Percentiles rank a stretch among this genome's conserved stretches.
phyloP scores from a whole-genome alignment of 2,888 invertebrate species.

The Xestia sexstrigata region DNA sequence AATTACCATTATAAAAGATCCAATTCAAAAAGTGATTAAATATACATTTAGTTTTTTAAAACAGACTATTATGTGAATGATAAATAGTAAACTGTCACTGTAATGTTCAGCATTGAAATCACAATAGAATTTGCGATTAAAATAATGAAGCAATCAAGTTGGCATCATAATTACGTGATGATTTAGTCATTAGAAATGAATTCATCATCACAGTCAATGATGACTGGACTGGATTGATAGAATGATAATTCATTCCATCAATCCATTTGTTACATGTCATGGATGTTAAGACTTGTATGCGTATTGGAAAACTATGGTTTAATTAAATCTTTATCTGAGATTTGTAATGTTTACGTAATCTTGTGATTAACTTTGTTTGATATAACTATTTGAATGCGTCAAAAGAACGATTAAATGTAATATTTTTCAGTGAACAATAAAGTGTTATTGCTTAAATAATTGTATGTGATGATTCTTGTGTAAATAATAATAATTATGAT shows the following conservation, averaged over 20 bases:
- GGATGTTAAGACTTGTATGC: slow-evolving; percentile 15
- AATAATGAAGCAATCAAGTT: slow-evolving; percentile 48
- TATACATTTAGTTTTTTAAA: slow-evolving; percentile 34
- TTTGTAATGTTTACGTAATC: slow-evolving; percentile 29
- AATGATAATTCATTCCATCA: slow-evolving; percentile 35
- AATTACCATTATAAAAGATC: slow-evolving; percentile 17
- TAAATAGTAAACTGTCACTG: slow-evolving; percentile 43
- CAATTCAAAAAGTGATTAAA: slow-evolving; percentile 43
- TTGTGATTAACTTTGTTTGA: slow-evolving; percentile 14
- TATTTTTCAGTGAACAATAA: not conserved
- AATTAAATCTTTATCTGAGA: slow-evolving; percentile 32
- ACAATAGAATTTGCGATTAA: slow-evolving; percentile 41
- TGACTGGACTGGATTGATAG: too few species aligned
- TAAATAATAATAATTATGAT: not conserved
- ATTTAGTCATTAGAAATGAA: slow-evolving; percentile 45
- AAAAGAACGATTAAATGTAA: slow-evolving; percentile 12
- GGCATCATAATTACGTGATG: slow-evolving; percentile 39
- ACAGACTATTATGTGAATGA: slow-evolving; percentile 26
- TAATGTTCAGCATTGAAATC: slow-evolving; percentile 29
- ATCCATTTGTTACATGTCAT: slow-evolving; percentile 19
- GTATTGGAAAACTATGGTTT: slow-evolving; percentile 26
- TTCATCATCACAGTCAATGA: slow-evolving; percentile 25
- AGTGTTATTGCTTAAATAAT: not conserved
- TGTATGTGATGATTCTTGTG: not conserved
- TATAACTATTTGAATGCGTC: slow-evolving; percentile 25